Base-by-base conservation (phyloP, 2,113 vertebrate genomes). In the Garra rufa region DNA sequence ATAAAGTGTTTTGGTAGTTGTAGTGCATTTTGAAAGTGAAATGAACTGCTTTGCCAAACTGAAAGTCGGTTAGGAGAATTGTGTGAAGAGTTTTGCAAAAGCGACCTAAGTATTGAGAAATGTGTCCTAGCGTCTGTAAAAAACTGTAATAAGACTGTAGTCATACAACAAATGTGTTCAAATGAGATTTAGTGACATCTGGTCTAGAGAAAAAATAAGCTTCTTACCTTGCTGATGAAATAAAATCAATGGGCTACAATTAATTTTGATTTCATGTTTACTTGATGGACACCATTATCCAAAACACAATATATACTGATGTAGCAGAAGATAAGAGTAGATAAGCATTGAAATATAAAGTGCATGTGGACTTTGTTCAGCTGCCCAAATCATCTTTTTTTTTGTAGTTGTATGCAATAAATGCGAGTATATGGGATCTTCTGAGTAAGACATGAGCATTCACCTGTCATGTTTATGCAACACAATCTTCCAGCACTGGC, bases 381-480 rank as follows among this genome's bases (percentile, higher is more conserved):
- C 41, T 14, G 13, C 2, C 69, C 38, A 14, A 71, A 7, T 14
- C 9, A 38, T 55, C 6, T 57, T 55, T 76, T 55, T 76, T n/a
- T n/a, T n/a, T n/a, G n/a, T 57, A 38, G 30, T 30, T 38, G 1
- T 55, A n/a, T 57, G 50, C 21, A 78, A 26, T 4, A 13, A 24
- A 5, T 43, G 9, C 1, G 13, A 17, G 43, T 48, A 17, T 19
- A 3, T 75, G 73, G 71, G 71, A 28, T 28, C n/a, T 48, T 74
- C 44, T 74, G 71, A 61, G 26, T 78, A 43, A 78, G 26, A 34
- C 30, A 4, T 57, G 30, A 76, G 19, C 14, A 61, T 78, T 52
- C 55, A 43, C 52, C 55, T 43, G 76, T 78, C 38, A 61, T 61
- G 2, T 44, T 78, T 61, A 78, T 61, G 55, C n/a, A 26, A 61